Base-by-base conservation (phyloP, 2,113 vertebrate species). In the Sinocyclocheilus grahami region DNA sequence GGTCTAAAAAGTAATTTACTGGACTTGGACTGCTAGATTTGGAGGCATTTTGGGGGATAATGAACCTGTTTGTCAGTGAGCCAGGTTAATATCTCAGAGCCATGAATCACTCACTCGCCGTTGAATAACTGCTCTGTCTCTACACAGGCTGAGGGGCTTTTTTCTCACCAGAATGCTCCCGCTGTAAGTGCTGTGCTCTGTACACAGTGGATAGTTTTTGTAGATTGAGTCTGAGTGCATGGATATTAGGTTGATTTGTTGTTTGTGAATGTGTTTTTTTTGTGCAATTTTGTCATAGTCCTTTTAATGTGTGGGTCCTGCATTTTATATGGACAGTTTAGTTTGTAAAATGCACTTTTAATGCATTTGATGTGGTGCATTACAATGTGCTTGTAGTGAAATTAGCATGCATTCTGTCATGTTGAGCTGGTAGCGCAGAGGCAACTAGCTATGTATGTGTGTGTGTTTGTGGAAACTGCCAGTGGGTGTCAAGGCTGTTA, bases 51-150 rank as follows among this genome's bases (percentile, higher is more conserved):
- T 71, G 81, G 9, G 39, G 39, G 16, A 39, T 82, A 69, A 85
- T 88, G 78, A 69, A 83, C 80, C 42, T 79, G 51, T 88, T 88
- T 88, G 53, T 79, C 62, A 63, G 71, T 18, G 58, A 78, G 63
- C 79, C 75, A 77, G 78, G 53, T 48, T 77, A 62, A 33, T 85
- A 55, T 51, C 72, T 86, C 27, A 51, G 37, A 37, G 58, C 20
- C 10, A 48, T 75, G 20, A 8, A 42, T 80, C 53, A n/a, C 53
- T 76, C 42, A 78, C 51, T 58, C 16, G 8, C 65, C 30, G 13
- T 39, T 82, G 69, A 89, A 89, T 89, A 84, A 89, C 51, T 14
- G 53, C 80, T 88, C 76, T 83, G 63, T 85, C 84, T 84, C 85
- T 30, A 77, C 48, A 39, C 85, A 87, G 88, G 77, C 86, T 60